These are phyloP conservation scores for Cisticola juncidis DNA, from an alignment of 2,113 vertebrate species.

Conservation along the genomic window DNA sequence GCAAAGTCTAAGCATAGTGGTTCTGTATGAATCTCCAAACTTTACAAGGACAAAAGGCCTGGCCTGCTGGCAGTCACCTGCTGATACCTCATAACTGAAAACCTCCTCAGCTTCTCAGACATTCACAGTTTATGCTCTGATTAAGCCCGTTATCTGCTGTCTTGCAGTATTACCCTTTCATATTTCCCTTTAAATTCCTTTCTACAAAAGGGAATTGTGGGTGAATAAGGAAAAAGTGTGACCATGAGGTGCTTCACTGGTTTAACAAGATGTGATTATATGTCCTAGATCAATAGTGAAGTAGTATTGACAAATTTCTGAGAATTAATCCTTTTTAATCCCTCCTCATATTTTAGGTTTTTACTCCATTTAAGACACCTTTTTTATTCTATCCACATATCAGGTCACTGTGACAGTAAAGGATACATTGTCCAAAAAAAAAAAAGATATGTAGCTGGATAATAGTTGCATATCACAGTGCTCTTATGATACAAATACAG, in stretches of 20 bases:
- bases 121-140: not conserved
- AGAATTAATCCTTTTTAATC: not conserved
- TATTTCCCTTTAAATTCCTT: not conserved
- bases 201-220: not conserved
- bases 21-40: not conserved
- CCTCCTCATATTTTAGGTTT: not conserved
- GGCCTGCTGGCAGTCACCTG: not conserved
- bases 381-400: not conserved
- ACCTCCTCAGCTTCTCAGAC: not conserved
- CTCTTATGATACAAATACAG: not conserved
- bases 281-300: not conserved
- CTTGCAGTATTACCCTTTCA: not conserved
- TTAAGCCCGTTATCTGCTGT: not conserved
- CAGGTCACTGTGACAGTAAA: not conserved
- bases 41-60: not conserved
- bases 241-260: not conserved
- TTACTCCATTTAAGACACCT: not conserved
- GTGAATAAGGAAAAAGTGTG: not conserved
- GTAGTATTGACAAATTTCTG: not conserved
- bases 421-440: not conserved
- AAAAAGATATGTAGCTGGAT: not conserved
- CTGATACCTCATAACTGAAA: not conserved
- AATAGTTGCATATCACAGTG: not conserved
- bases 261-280: not conserved
- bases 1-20: not conserved